Base-by-base conservation (phyloP, 1,140 invertebrate genomes). In the Oedothorax gibbosus region DNA sequence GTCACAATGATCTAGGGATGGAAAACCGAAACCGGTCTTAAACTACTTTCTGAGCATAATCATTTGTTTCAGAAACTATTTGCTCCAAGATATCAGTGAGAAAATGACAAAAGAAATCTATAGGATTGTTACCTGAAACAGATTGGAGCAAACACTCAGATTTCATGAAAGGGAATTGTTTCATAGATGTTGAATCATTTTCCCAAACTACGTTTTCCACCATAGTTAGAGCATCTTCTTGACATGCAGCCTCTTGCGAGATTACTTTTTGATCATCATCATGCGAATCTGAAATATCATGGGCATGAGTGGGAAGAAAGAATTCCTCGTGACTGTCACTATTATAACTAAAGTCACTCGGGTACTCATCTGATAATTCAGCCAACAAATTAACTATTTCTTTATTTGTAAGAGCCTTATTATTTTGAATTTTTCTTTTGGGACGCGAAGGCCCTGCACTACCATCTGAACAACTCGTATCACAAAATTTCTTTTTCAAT, bases 31-130 rank as follows among this genome's bases (percentile, higher is more conserved):
- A n/a, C n/a, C n/a, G n/a, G n/a, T n/a, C n/a, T n/a, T n/a, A 69
- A 69, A 69, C 8, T 69, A 50, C 68, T n/a, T 66, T 66, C 15
- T 5, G 65, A 66, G 65, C 11, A 66, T 66, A 66, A 66, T 66
- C 10, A 66, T 50, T 69, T 50, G 35, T 69, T 69, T 69, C 71
- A 73, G 71, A 49, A 18, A 73, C 71, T 54, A 73, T 54, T 73
- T 73, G 14, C 71, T 73, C 51, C 71, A 73, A 53, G 71, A 73
- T 73, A 73, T 18, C 71, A n/a, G 71, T 73, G 71, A 73, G 21
- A 73, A 73, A 73, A 73, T 73, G 51, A 6, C 71, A 3, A 49
- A 50, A 35, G 35, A 49, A 71, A 71, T 71, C 35, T 50, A 71
- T 49, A 2, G 49, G 35, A 71, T 71, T 71, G 35, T 71, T 50